Conservation (phyloP, 1,140 invertebrate species). For the Drosophila bocki region DNA sequence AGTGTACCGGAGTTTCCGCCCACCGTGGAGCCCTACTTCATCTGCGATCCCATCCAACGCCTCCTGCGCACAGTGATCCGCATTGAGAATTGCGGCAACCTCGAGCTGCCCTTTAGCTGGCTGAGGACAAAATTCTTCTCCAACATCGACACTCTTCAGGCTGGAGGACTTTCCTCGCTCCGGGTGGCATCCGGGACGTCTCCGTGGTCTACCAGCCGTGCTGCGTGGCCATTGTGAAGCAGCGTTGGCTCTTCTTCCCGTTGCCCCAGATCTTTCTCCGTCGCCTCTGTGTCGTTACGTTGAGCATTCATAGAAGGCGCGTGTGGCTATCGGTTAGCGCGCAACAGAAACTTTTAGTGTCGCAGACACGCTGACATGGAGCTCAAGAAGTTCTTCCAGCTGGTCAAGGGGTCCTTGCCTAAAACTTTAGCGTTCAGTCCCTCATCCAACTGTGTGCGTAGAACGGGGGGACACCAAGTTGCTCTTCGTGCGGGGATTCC, state of each 20-base stretch:
- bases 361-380: constrained; percentile 33
- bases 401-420: constrained; percentile 6
- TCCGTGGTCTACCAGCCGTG: constrained; percentile 46
- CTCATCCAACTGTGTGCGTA: constrained; percentile 52
- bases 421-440: constrained; percentile 59
- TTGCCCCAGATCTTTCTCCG: constrained; percentile 44
- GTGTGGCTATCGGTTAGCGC: not conserved
- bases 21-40: constrained; percentile 52
- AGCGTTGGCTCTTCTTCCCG: constrained; percentile 56
- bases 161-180: constrained; percentile 33
- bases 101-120: constrained; percentile 50
- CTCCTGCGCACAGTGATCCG: constrained; percentile 54
- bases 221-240: constrained; percentile 58
- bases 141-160: constrained; percentile 35
- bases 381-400: constrained; percentile 42
- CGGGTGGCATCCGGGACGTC: constrained; percentile 41
- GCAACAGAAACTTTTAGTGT: constrained; percentile 60
- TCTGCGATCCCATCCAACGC: constrained; percentile 58
- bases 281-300: constrained; percentile 37
- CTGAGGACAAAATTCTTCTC: constrained; percentile 39
- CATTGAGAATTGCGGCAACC: constrained; percentile 62
- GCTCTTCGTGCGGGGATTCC: constrained; percentile 65
- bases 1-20: constrained; percentile 38
- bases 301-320: constrained; percentile 17
- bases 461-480: constrained; percentile 24